Conservation (phyloP, 2,113 vertebrate genomes). For the Halcyon malimbica region DNA sequence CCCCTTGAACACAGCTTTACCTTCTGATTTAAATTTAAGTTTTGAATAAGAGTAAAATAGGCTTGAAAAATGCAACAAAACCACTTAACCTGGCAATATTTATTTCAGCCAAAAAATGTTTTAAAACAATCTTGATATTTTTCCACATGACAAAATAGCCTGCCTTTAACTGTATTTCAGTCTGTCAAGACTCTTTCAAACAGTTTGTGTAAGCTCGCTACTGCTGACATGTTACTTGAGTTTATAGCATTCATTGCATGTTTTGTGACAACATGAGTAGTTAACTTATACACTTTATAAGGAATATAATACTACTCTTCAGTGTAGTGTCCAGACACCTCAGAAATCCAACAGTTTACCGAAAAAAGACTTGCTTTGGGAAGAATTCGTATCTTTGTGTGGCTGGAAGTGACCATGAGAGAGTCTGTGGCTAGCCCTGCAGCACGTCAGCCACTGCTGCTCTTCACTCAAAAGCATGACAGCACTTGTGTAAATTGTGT, state of each 20-base stretch:
- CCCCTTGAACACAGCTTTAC: neutral
- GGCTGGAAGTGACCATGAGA: neutral
- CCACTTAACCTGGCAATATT: neutral
- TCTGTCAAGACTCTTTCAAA: neutral
- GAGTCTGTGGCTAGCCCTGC: no score
- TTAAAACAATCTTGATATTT: neutral
- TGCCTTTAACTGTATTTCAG: neutral
- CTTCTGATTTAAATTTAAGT: neutral
- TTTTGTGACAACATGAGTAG: neutral
- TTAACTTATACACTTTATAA: neutral
- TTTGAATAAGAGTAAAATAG: neutral
- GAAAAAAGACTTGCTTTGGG: neutral
- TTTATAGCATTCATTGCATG: neutral
- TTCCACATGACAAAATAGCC: neutral
- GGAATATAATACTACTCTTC: neutral
- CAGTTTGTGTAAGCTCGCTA: neutral
- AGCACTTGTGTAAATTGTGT: neutral
- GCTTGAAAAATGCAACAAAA: neutral
- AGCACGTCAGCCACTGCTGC: rapidly evolving
- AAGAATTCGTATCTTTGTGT: neutral
- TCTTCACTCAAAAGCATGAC: neutral
- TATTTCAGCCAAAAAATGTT: neutral
- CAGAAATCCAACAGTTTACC: neutral
- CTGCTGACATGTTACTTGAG: neutral
- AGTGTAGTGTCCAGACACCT: neutral